Percentiles rank a stretch among this genome's conserved stretches.
phyloP scores from a whole-genome alignment of 2,113 vertebrate genomes.

The Zosterops japonicus region DNA sequence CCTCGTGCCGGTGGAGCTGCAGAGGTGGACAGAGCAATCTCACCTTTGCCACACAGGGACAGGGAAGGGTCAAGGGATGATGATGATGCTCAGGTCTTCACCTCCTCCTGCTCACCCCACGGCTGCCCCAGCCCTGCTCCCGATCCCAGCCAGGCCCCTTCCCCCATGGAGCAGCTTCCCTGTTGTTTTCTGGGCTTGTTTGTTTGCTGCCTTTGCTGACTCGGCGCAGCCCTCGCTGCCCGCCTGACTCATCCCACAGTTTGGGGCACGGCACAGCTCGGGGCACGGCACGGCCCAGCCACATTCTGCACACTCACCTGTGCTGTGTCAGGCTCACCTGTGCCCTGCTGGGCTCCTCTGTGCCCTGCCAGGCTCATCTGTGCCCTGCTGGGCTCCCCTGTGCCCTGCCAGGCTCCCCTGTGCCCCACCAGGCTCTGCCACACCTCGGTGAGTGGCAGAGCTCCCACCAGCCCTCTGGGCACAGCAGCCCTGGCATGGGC shows the following conservation, averaged over 20 bases:
- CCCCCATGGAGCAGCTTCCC: not conserved
- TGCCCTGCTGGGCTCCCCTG: not conserved
- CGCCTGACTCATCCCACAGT: conserved; percentile 47
- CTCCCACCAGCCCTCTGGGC: not conserved
- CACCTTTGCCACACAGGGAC: not conserved
- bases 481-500: accelerated
- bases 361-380: not conserved
- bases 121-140: not conserved
- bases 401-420: not conserved
- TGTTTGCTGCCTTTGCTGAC: conserved; percentile 37
- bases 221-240: not conserved
- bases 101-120: accelerated
- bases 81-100: not conserved
- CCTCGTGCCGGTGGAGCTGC: accelerated
- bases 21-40: not conserved
- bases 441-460: accelerated
- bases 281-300: not conserved
- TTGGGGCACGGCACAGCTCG: not conserved
- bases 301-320: not conserved
- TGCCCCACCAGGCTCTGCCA: not conserved
- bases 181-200: conserved; percentile 30
- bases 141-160: not conserved
- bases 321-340: not conserved
- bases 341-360: accelerated
- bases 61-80: not conserved